phyloP scores from a whole-genome alignment of 1,140 invertebrate species.

The Leptinotarsa undecemlineata region DNA sequence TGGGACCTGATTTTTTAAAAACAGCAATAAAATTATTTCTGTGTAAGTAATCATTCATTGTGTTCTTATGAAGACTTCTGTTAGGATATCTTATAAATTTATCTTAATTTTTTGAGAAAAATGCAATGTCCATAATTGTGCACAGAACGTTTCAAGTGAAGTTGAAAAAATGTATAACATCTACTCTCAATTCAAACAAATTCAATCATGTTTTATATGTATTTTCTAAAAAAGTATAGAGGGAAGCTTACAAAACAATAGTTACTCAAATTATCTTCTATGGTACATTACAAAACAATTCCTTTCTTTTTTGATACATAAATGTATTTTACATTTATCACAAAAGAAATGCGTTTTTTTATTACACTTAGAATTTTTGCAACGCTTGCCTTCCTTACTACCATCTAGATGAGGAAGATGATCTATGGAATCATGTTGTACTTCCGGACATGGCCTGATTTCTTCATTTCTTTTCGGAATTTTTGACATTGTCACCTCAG shows the following conservation, averaged over 20 bases:
- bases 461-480: conserved; percentile 21
- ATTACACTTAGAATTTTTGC: conserved; percentile 16
- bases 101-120: conserved; percentile 6
- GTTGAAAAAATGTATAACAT: conserved; percentile 4
- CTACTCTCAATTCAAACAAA: conserved; percentile 6
- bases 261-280: conserved; percentile 7
- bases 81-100: conserved; percentile 5
- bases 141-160: conserved; percentile 1
- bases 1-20: conserved; percentile 10
- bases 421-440: conserved; percentile 23
- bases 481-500: conserved; percentile 14
- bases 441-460: conserved; percentile 8
- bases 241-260: too few species aligned
- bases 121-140: conserved; percentile 14
- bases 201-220: not conserved
- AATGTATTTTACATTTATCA: conserved; percentile 6
- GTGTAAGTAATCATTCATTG: conserved; percentile 13
- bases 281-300: conserved; percentile 16
- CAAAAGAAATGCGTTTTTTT: conserved; percentile 17
- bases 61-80: conserved; percentile 7
- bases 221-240: too few species aligned
- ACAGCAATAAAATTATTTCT: not conserved
- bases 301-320: conserved; percentile 14
- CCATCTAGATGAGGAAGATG: conserved; percentile 23
- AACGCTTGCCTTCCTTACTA: conserved; percentile 21